A percentile compares a stretch with the other conserved stretches of the same genome.
Conservation (phyloP, 92 coral and sea anemone genomes). For the Ricordea florida region DNA sequence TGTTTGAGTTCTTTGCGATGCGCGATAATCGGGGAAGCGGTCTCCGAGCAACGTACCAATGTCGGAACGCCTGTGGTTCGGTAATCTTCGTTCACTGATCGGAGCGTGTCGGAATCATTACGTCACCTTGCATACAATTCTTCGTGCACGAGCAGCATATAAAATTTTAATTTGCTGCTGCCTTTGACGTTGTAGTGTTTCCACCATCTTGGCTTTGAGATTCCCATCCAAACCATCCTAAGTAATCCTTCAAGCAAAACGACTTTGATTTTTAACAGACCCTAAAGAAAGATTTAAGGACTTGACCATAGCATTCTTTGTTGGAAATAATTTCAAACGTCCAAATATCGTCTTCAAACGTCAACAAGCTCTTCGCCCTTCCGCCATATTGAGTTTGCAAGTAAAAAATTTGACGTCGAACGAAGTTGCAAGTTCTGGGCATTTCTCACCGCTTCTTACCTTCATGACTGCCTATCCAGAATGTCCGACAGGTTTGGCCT, state of each 20-base stretch:
- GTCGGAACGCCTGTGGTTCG: not conserved
- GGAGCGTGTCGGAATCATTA: slow-evolving; percentile 62
- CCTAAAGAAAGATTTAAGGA: slow-evolving; percentile 4
- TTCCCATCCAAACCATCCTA: slow-evolving; percentile 81
- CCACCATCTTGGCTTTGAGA: slow-evolving; percentile 91
- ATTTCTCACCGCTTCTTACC: slow-evolving; percentile 75
- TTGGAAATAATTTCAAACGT: slow-evolving; percentile 10
- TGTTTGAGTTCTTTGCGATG: too few species aligned
- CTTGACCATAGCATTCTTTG: slow-evolving; percentile 25
- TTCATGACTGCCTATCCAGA: slow-evolving; percentile 99
- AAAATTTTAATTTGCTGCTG: slow-evolving; percentile 92
- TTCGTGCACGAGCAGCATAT: slow-evolving; percentile 62
- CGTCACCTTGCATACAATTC: slow-evolving; percentile 78
- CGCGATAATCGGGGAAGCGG: too few species aligned
- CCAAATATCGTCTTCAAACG: slow-evolving; percentile 65
- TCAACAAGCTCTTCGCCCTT: slow-evolving; percentile 71
- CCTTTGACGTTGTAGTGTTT: slow-evolving; percentile 89
- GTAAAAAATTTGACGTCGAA: slow-evolving; percentile 74
- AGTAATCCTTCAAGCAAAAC: slow-evolving; percentile 61
- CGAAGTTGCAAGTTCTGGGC: slow-evolving; percentile 80
- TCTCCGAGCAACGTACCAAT: slow-evolving; percentile 23
- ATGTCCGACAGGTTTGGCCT: slow-evolving; percentile 99
- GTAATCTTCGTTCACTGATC: slow-evolving; percentile 24
- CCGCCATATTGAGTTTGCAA: slow-evolving; percentile 94
- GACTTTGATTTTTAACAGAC: slow-evolving; percentile 14